Base-by-base conservation (phyloP, 2,113 vertebrate genomes). In the Callionymus lyra region DNA sequence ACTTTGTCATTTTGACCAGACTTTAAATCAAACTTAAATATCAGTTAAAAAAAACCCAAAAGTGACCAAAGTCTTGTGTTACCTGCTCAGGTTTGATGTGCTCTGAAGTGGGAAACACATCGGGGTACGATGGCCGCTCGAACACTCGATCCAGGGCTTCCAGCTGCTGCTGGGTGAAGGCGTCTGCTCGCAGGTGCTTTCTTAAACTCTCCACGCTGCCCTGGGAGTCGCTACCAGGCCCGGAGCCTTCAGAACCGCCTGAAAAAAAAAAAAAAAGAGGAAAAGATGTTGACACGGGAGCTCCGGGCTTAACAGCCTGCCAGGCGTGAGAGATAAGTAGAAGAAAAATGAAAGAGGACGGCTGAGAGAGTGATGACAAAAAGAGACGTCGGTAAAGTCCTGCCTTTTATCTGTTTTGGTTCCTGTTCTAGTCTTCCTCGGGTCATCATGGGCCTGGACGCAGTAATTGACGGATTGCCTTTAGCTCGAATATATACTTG, bases 1-100 rank as follows among this genome's bases (percentile, higher is more conserved):
- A n/a, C n/a, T n/a, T 27, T 27, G 21, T 27, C 21, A 27, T 27
- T 8, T 5, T 27, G 8, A 27, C 21, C 8, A 8, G 4, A 8
- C 21, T 27, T 27, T 27, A 27, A 27, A 27, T 27, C 21, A 5
- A 27, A 8, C 4, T 27, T 27, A 27, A 27, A 27, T 27, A 8
- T 27, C 8, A 27, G 21, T 27, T 27, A 27, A n/a, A n/a, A n/a
- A n/a, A n/a, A n/a, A n/a, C n/a, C n/a, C n/a, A n/a, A n/a, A n/a
- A n/a, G n/a, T 27, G 21, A 27, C 4, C 21, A 27, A 5, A 8
- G 4, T 27, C 21, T 27, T 27, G 21, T 27, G 21, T 44, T 19
- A 98, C 94, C 93, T 98, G 93, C 59, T 98, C 93, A 0, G 93
- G 92, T 67, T 97, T 97, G 86, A 97, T 90, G 85, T 93, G 93